A percentile compares a stretch with the other conserved stretches of the same genome.
These are phyloP conservation scores for Furcula furcula DNA, from an alignment of 2,888 invertebrate genomes.

Conservation along the genomic window DNA sequence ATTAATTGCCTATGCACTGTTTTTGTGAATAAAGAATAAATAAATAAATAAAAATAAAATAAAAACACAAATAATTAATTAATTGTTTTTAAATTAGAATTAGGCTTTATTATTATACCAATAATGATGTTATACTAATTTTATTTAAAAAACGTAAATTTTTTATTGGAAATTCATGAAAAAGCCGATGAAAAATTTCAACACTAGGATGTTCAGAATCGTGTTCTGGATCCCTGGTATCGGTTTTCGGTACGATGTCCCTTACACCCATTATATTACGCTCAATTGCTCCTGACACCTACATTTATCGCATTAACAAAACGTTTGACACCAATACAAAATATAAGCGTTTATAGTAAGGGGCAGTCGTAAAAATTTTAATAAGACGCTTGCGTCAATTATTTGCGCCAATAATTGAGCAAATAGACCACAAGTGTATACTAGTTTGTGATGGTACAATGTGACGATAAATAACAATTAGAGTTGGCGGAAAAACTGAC, in stretches of 20 bases:
- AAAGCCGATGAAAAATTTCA: neutral
- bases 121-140: no score
- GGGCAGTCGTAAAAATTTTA: slow-evolving; percentile 14
- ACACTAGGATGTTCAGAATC: no score
- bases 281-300: no score
- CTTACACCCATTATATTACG: no score
- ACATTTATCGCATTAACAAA: neutral
- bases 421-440: slow-evolving; percentile 12
- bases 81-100: no score
- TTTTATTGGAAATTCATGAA: neutral
- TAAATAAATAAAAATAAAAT: no score
- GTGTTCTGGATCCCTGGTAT: no score
- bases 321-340: slow-evolving; percentile 8
- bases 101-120: no score
- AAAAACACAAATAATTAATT: no score
- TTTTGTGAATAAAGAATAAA: no score
- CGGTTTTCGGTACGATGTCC: no score
- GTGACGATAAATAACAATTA: slow-evolving; percentile 23
- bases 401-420: slow-evolving; percentile 9
- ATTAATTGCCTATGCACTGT: no score
- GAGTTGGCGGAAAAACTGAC: slow-evolving; percentile 11
- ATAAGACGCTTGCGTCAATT: slow-evolving; percentile 6
- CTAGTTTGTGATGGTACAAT: slow-evolving; percentile 10
- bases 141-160: neutral
- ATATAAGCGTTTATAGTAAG: slow-evolving; percentile 16